These are phyloP conservation scores for Pteruthius melanotis DNA, from an alignment of 2,113 vertebrate species.

Conservation along the genomic window DNA sequence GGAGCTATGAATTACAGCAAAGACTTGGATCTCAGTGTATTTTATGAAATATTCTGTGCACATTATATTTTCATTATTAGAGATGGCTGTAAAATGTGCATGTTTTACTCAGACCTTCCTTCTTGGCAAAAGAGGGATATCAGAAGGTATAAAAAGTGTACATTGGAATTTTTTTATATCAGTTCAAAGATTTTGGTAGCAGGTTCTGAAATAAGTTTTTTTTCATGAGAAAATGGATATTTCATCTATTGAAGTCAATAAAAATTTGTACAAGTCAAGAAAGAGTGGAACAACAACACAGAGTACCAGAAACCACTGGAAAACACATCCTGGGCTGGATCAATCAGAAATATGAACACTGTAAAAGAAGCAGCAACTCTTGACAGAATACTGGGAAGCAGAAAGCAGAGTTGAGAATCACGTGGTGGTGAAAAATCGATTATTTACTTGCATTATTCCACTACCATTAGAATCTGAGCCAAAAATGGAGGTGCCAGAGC, in stretches of 20 bases:
- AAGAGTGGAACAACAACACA: background rate
- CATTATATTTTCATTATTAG: background rate
- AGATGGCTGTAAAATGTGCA: background rate
- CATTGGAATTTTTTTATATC: background rate
- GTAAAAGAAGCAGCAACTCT: background rate
- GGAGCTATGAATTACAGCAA: background rate
- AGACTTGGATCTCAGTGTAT: too few species aligned
- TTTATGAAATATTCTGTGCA: background rate
- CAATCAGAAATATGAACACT: background rate
- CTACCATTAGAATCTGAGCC: background rate
- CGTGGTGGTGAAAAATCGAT: background rate
- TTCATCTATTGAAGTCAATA: background rate
- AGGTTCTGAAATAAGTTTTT: background rate
- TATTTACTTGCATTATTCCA: background rate
- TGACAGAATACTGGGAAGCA: background rate
- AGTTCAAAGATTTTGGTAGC: background rate
- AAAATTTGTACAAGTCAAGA: background rate
- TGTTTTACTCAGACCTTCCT: background rate
- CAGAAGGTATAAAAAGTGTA: background rate
- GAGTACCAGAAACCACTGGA: background rate
- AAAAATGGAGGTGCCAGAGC: background rate
- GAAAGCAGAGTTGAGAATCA: background rate
- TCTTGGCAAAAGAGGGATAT: background rate
- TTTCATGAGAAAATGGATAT: background rate
- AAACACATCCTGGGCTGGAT: background rate